phyloP scores from a whole-genome alignment of 2,888 invertebrate genomes.

The Apoda limacodes region DNA sequence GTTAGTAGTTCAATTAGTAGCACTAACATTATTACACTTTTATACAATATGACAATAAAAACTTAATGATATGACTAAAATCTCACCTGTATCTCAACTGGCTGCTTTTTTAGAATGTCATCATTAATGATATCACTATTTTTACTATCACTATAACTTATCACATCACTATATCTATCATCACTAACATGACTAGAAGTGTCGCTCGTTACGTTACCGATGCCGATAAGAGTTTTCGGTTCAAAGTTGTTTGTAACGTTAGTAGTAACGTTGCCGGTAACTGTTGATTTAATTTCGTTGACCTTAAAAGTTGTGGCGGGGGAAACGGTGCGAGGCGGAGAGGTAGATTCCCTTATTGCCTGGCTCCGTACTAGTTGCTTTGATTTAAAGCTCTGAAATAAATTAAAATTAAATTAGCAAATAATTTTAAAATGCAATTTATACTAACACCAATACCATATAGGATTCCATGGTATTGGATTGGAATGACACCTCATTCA shows the following conservation, averaged over 20 bases:
- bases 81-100: slow-evolving; percentile 58
- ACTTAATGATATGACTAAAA: background rate
- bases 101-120: slow-evolving; percentile 36
- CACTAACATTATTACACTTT: background rate
- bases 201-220: slow-evolving; percentile 16
- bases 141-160: slow-evolving; percentile 18
- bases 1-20: background rate
- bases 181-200: slow-evolving; percentile 49
- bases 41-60: background rate
- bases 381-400: slow-evolving; percentile 73
- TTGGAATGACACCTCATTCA: too few relatives aligned
- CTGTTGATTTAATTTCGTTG: slow-evolving; percentile 19
- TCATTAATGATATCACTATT: slow-evolving; percentile 22
- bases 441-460: too few relatives aligned
- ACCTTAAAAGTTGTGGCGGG: slow-evolving; percentile 29
- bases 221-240: slow-evolving; percentile 7
- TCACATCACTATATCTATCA: slow-evolving; percentile 27
- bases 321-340: slow-evolving; percentile 70
- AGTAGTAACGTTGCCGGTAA: slow-evolving; percentile 9
- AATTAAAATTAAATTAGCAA: too few relatives aligned
- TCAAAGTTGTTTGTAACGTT: slow-evolving; percentile 6
- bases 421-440: background rate
- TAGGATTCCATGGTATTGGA: too few relatives aligned
- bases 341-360: slow-evolving; percentile 88
- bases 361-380: slow-evolving; percentile 89